Conservation (phyloP, 2,888 invertebrate genomes). For the Eurytoma adleriae region DNA sequence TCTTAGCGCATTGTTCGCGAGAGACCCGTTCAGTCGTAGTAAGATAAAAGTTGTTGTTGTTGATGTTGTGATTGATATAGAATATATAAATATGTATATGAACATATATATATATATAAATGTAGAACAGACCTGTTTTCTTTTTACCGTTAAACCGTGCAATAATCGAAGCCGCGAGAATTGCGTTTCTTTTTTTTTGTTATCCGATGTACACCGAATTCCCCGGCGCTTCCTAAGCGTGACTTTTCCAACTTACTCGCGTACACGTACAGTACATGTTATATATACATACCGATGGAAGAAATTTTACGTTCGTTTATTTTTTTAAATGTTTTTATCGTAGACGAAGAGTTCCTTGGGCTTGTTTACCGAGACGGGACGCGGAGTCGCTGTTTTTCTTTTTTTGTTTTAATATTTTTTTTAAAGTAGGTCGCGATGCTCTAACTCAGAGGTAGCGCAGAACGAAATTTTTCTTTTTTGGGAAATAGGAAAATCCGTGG, state of each 20-base stretch:
- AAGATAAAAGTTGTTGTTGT: constrained; percentile 28
- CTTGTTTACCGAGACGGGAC: neutral
- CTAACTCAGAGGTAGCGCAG: neutral
- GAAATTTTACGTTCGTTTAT: neutral
- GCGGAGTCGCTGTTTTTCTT: neutral
- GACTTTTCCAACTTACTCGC: no score
- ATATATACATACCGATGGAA: neutral
- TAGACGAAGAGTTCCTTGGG: neutral
- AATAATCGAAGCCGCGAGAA: constrained; percentile 36
- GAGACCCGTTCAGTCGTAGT: neutral
- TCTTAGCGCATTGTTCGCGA: constrained; percentile 2
- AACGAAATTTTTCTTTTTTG: neutral
- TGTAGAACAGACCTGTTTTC: constrained; percentile 13
- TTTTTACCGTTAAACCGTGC: constrained; percentile 18
- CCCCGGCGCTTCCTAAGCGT: no score
- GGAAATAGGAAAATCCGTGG: constrained; percentile 12
- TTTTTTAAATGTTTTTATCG: constrained; percentile 3
- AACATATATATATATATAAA: no score
- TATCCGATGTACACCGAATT: neutral
- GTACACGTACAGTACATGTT: no score
- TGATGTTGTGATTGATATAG: constrained; percentile 32
- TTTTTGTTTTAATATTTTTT: neutral
- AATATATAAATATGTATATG: constrained; percentile 2
- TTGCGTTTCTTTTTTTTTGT: constrained; percentile 13
- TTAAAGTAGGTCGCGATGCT: constrained; percentile 21